Evolutionary conservation across 2,797 vertebrate species (phyloP).

Genomic region (Characodon lateralis): DNA sequence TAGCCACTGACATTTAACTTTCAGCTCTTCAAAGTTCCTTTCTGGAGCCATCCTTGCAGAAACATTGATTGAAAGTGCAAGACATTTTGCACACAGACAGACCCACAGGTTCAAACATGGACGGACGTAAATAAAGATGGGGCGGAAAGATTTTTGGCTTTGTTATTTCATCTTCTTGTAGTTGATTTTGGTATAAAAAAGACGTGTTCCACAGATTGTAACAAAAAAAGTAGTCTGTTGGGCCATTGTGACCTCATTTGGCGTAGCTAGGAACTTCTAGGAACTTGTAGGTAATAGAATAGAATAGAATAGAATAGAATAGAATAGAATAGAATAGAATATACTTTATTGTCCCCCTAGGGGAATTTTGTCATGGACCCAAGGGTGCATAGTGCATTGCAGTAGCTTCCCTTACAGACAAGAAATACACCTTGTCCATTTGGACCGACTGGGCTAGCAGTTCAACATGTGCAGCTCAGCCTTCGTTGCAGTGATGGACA

Average conservation of each 20-base stretch:
- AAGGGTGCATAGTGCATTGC: too few relatives aligned
- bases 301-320: too few relatives aligned
- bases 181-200: conserved; percentile 3
- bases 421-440: too few relatives aligned
- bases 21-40: conserved; percentile 42
- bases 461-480: too few relatives aligned
- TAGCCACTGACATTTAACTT: conserved; percentile 71
- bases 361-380: too few relatives aligned
- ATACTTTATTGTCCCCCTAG: too few relatives aligned
- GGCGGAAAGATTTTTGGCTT: conserved; percentile 21
- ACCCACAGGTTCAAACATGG: conserved; percentile 39
- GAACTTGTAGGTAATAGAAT: too few relatives aligned
- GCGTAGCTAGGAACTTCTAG: background rate
- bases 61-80: conserved; percentile 58
- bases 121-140: conserved; percentile 43
- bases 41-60: conserved; percentile 55
- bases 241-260: background rate
- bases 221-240: background rate
- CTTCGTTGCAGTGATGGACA: too few relatives aligned
- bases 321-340: too few relatives aligned
- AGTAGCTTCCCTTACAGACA: too few relatives aligned
- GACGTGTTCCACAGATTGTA: background rate
- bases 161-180: background rate
- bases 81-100: conserved; percentile 46
- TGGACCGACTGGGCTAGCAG: too few relatives aligned